Percentiles rank a stretch among this genome's conserved stretches.
phyloP scores from a whole-genome alignment of 1,140 invertebrate genomes.

The Nasonia vitripennis region DNA sequence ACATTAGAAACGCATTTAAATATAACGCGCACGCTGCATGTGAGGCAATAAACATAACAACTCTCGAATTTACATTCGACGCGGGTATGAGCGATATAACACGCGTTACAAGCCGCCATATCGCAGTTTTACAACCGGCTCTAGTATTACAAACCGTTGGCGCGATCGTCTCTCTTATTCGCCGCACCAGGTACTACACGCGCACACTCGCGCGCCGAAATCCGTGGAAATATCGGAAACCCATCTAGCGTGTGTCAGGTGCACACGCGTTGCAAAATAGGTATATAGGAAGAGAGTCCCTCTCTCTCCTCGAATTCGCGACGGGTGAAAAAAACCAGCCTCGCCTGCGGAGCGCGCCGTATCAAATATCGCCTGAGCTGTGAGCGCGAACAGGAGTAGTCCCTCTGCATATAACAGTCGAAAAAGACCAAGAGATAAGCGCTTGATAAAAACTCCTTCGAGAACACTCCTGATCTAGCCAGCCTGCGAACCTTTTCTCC shows the following conservation, averaged over 20 bases:
- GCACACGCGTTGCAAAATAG: background rate
- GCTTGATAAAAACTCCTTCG: background rate
- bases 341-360: background rate
- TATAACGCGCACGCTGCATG: background rate
- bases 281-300: background rate
- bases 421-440: constrained; percentile 1
- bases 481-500: background rate
- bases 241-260: background rate
- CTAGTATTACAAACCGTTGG: background rate
- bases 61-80: too few relatives aligned
- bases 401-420: constrained; percentile 14
- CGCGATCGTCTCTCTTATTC: background rate
- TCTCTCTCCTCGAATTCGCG: background rate
- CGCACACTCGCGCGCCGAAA: background rate
- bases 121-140: background rate
- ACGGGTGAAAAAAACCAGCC: background rate
- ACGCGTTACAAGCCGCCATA: background rate
- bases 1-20: background rate
- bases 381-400: background rate
- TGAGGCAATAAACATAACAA: too few relatives aligned
- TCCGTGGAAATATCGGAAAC: background rate
- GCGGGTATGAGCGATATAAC: background rate
- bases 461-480: background rate
- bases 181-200: background rate
- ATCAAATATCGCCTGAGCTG: constrained; percentile 1